phyloP scores from a whole-genome alignment of 2,113 vertebrate species.

The Notarius quadriscutis region DNA sequence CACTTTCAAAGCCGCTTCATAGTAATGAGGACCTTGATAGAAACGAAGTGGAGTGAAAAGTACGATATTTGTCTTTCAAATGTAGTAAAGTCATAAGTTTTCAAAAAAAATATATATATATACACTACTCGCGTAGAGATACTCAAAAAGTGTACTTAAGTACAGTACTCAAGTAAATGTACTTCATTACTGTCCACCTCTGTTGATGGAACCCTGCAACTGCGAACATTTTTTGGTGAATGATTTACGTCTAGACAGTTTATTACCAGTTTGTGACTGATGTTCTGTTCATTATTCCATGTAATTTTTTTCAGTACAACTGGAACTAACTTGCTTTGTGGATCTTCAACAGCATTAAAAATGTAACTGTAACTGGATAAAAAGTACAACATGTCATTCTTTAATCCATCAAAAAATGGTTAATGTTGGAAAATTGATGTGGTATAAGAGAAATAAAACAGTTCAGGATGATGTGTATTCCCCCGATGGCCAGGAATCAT shows the following conservation, averaged over 20 bases:
- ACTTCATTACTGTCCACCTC: no score
- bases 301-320: neutral
- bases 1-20: no score
- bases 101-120: no score
- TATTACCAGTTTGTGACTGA: neutral
- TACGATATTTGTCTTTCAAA: no score
- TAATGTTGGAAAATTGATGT: neutral
- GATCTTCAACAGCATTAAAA: neutral
- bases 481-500: neutral
- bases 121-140: no score
- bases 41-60: no score
- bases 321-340: neutral
- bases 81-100: no score
- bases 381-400: neutral
- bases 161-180: no score
- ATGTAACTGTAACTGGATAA: neutral
- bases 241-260: neutral
- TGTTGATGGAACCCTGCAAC: neutral
- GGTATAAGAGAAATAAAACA: neutral
- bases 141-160: no score
- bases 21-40: no score
- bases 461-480: neutral
- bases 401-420: neutral
- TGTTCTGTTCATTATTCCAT: neutral
- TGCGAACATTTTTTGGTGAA: neutral